phyloP scores from a whole-genome alignment of 2,888 invertebrate genomes.

The Mayetiola destructor region DNA sequence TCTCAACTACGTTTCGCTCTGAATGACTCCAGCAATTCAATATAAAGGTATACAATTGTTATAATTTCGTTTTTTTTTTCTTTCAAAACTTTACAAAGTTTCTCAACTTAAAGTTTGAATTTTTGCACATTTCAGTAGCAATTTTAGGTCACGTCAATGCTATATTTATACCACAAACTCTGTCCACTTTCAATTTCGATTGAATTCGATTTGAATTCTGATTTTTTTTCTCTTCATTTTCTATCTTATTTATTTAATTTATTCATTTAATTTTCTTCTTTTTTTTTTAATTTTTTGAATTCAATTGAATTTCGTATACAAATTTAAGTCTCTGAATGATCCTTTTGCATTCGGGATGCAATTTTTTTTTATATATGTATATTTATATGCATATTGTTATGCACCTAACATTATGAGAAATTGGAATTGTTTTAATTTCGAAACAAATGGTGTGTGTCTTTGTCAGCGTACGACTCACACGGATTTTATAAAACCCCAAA shows the following conservation, averaged over 20 bases:
- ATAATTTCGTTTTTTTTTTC: no score
- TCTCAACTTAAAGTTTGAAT: no score
- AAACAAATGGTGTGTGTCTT: no score
- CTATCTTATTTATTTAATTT: background rate
- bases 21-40: background rate
- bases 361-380: background rate
- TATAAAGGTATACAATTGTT: background rate
- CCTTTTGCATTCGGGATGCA: no score
- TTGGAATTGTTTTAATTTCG: no score
- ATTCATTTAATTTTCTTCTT: background rate
- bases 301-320: constrained; percentile 3
- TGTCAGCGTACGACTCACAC: no score
- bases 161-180: background rate
- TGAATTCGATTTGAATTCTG: no score
- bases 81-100: no score
- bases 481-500: no score
- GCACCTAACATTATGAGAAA: no score
- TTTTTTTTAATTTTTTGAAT: background rate
- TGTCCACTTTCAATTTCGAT: background rate
- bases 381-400: background rate
- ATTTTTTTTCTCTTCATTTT: background rate
- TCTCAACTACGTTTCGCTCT: background rate
- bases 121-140: no score
- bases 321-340: constrained; percentile 2
- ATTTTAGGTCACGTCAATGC: no score